These are phyloP conservation scores for Gymnobelideus leadbeateri DNA, from an alignment of 2,113 vertebrate genomes.

Conservation along the genomic window DNA sequence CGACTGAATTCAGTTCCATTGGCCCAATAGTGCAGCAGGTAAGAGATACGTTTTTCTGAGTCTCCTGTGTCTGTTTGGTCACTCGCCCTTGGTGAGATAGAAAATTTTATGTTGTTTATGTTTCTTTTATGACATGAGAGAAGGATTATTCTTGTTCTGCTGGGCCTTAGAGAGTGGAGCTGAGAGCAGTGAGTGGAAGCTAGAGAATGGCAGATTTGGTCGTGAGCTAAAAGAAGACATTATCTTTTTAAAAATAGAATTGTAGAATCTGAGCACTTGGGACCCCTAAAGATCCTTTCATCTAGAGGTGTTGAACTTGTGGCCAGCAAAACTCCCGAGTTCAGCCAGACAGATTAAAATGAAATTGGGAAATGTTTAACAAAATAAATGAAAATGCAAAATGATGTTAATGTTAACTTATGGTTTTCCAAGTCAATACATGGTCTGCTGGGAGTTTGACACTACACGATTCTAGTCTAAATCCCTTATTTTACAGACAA, in stretches of 20 bases:
- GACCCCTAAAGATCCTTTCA: not conserved
- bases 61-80: not conserved
- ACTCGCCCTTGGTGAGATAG: not conserved
- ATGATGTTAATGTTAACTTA: not conserved
- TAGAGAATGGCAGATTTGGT: not conserved
- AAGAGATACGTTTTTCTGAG: not conserved
- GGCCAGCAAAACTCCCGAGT: not conserved
- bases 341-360: not conserved
- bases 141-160: not conserved
- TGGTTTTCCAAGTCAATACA: not conserved
- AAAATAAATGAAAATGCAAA: not conserved
- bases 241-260: not conserved
- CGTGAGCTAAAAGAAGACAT: not conserved
- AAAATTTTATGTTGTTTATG: not conserved
- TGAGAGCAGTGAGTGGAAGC: not conserved
- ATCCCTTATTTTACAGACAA: constrained; percentile 3
- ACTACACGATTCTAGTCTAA: not conserved
- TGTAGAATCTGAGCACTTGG: not conserved
- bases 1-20: constrained; percentile 2
- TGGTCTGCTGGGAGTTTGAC: not conserved
- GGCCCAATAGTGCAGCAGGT: not conserved
- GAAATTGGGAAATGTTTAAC: not conserved
- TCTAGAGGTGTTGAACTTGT: not conserved
- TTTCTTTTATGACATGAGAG: not conserved
- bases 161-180: not conserved